Base-by-base conservation (phyloP, 2,113 vertebrate genomes). In the Podiceps cristatus region DNA sequence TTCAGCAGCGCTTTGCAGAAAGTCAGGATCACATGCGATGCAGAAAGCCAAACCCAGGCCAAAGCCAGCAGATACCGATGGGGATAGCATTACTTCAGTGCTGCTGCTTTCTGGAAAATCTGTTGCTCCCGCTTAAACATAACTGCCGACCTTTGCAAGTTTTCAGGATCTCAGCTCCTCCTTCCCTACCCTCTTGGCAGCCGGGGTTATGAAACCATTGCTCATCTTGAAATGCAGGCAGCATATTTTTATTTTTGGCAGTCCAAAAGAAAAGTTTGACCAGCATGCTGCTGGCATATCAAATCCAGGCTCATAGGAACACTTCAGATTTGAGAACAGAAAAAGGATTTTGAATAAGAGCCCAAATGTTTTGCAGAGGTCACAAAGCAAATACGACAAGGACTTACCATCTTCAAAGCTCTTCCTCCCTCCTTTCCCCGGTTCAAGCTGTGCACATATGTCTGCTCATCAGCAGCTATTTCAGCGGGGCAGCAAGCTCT, bases 381-480 rank as follows among this genome's bases (percentile, higher is more conserved):
- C 93, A 95, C 76, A 87, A 81, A 94, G 84, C 84, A 96, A 97
- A 90, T 7, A 86, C 55, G 72, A 52, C 2, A 1, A 89, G 86
- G 94, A 94, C 72, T 74, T 83, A 52, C 58, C 31, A 5, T 35
- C 76, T 87, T 71, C 88, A 75, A 84, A 85, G 74, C 69, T 86
- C 81, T 80, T 86, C 72, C 84, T 92, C 91, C 44, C 64, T 74
- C 35, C 56, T 52, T 50, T 67, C 40, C 49, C 76, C 0, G 0
- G 23, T 73, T 91, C 95, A 96, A 89, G 97, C 95, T 96, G 95
- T 80, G 96, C 88, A 64, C 94, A 80, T 86, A 90, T 58, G 64
- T 49, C 94, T 77, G 75, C 78, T 71, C 55, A 60, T 6, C 1
- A 0, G 79, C 86, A 95, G 91, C 86, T 96, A 92, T 92, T 96